Percentiles rank a stretch among this genome's conserved stretches.
phyloP scores from a whole-genome alignment of 2,888 invertebrate species.

The Rotaria magnacalcarata region DNA sequence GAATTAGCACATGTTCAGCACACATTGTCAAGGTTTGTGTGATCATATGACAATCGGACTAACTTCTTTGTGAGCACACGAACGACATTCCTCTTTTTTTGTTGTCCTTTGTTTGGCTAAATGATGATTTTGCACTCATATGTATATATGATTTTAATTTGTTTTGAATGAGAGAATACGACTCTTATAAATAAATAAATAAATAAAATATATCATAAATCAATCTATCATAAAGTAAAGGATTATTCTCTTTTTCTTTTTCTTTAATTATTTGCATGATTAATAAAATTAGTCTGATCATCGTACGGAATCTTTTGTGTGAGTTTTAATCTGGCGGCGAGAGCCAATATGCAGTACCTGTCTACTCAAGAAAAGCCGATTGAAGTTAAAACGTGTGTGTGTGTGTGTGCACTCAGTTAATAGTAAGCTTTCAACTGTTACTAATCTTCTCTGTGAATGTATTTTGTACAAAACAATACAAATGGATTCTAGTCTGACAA shows the following conservation, averaged over 20 bases:
- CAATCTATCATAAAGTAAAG: not conserved
- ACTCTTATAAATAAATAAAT: not conserved
- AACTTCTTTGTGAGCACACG: not conserved
- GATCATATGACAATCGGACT: not conserved
- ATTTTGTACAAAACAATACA: not conserved
- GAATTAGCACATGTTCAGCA: not conserved
- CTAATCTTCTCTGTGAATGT: not conserved
- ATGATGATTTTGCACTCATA: not conserved
- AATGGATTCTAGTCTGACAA: not conserved
- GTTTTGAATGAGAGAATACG: constrained; percentile 12
- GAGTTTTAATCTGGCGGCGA: not conserved
- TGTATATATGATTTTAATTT: constrained; percentile 22
- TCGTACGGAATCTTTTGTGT: not conserved
- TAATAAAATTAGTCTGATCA: not conserved
- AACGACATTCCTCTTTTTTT: not conserved
- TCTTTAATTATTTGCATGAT: not conserved
- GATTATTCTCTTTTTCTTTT: not conserved
- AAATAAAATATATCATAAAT: not conserved
- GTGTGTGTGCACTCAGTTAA: not conserved
- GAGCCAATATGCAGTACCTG: not conserved
- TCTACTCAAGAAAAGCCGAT: not conserved
- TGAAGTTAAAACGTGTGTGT: not conserved
- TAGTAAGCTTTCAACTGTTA: not conserved
- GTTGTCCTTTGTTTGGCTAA: not conserved
- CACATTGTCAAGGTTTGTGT: constrained; percentile 5